These are phyloP conservation scores for Colletes collaris DNA, from an alignment of 2,888 invertebrate genomes.

Conservation along the genomic window DNA sequence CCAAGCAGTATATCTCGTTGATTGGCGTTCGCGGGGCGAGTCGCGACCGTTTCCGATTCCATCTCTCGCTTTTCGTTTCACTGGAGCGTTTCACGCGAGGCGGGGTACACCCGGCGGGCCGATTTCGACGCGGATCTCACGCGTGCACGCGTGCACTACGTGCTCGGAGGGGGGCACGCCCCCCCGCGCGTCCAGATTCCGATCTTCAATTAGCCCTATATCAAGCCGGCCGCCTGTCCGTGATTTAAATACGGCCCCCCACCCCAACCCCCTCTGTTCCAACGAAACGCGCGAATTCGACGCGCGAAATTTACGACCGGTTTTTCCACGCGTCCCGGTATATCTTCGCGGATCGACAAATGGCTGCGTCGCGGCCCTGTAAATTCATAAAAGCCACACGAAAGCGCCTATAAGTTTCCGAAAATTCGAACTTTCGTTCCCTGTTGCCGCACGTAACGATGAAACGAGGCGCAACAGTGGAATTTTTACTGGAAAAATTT, in stretches of 20 bases:
- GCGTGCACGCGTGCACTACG: constrained; percentile 17
- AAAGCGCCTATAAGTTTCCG: too few species aligned
- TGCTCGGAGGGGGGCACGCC: constrained; percentile 10
- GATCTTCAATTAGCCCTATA: constrained; percentile 82
- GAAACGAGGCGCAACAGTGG: too few species aligned
- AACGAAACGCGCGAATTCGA: constrained; percentile 42
- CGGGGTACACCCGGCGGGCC: not conserved
- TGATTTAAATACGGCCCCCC: constrained; percentile 42
- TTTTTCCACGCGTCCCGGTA: constrained; percentile 13
- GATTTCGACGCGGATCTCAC: constrained; percentile 35
- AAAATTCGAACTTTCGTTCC: too few species aligned
- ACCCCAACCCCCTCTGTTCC: not conserved
- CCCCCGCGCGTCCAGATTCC: constrained; percentile 72
- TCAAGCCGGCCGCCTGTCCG: constrained; percentile 67
- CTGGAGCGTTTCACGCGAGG: not conserved
- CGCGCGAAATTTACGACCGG: constrained; percentile 41
- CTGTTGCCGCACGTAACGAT: too few species aligned
- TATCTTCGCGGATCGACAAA: constrained; percentile 31
- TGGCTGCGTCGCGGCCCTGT: constrained; percentile 10
- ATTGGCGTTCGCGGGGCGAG: not conserved
- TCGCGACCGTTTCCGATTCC: not conserved
- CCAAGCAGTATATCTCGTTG: not conserved
- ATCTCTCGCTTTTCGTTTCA: constrained; percentile 5
- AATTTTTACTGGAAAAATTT: too few species aligned
- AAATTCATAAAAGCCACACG: constrained; percentile 9